Base-by-base conservation (phyloP, 2,888 invertebrate genomes). In the Theodoxus fluviatilis region DNA sequence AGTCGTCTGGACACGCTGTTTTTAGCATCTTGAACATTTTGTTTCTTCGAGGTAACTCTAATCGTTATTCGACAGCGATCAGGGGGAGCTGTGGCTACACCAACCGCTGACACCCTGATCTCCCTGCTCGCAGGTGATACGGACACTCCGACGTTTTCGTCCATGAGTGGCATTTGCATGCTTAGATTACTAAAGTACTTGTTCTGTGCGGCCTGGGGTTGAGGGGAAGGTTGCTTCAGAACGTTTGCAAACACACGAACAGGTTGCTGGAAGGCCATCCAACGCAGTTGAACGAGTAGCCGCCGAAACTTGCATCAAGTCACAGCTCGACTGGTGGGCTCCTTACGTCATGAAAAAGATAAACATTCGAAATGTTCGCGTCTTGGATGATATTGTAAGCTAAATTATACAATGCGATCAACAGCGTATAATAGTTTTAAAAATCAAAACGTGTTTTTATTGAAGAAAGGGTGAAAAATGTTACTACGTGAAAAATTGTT, bases 11-110 rank as follows among this genome's bases (percentile, higher is more conserved):
- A 74, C 4, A 84, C 79, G 72, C 85, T 85, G 65, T 81, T 83
- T 73, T 84, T 84, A 1, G 80, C 84, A 69, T 85, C 85, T 43
- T 83, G 78, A 6, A 78, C 80, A 72, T 78, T 79, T 38, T 81
- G 81, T 70, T 85, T 85, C 35, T 74, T 73, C 67, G 81, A 79
- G 35, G 74, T 73, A 18, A 83, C 77, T 68, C 73, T 76, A 7
- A 84, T 74, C 4, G 78, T 77, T 3, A 84, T 73, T 55, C 78
- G 73, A 59, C 81, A 83, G 59, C 82, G 74, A 70, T 85, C 84
- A n/a, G 85, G 84, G 6, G 79, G 78, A n/a, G 80, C 69, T 3
- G 78, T 77, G 31, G 83, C 76, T 71, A 83, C 84, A 22, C 84
- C 83, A 15, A 81, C 77, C 3, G 83, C 83, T 61, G 78, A 78